Evolutionary conservation across 2,797 vertebrate genomes (phyloP), one percentile per base, ranked within the genome.

Genomic region (Sebastes minor): DNA sequence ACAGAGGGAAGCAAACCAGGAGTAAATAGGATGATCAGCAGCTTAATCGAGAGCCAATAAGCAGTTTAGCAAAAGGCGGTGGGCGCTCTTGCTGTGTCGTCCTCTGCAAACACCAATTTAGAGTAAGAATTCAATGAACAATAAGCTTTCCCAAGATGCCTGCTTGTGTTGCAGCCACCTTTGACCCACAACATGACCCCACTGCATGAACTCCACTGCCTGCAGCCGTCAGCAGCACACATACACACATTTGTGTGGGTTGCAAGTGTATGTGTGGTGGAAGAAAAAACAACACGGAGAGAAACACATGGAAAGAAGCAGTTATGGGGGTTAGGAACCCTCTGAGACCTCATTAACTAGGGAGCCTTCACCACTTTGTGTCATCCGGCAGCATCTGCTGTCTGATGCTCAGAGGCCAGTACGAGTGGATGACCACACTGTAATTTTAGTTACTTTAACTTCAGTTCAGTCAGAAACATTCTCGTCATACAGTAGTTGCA

Each of bases 271-370:
- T 53, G 74, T 69, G 57, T 69, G 76, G 38, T 42, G 4, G 35
- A 56, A 18, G 66, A 56, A 61, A 60, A 69, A 66, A 57, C 61
- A 70, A 59, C 74, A 42, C 49, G 14, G 63, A 56, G 56, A 80
- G 74, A 70, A 66, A 85, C 22, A 74, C 38, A 57, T 11, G 46
- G 56, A 81, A 59, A 78, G 20, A 88, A 75, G 62, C 86, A 89
- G 90, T 90, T 90, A 82, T 56, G 78, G 71, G 81, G 87, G 81
- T 88, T 84, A 86, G 65, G 69, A 83, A 90, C 94, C 97, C 95
- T 95, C 79, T 0, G 96, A 97, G 97, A 96, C 90, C 95, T 97
- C 96, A 96, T 96, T 97, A 97, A 94, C 63, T 28, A 90, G 83
- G 85, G 92, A 95, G 85, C 92, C 85, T 93, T 94, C 83, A 92